These are phyloP conservation scores for Apodemia duryi DNA, from an alignment of 2,888 invertebrate genomes.

Conservation along the genomic window DNA sequence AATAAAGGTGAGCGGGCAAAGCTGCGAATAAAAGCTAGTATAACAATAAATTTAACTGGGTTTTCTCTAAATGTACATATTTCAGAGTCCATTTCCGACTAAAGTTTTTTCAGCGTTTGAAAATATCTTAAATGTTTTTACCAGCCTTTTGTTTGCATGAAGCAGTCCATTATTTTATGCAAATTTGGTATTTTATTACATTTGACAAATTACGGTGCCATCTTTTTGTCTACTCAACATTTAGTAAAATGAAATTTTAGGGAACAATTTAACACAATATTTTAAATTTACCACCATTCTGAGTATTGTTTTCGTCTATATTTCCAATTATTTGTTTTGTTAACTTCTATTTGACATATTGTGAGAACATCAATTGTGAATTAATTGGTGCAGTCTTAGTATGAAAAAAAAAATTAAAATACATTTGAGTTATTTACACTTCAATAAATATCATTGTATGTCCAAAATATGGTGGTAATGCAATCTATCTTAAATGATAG, in stretches of 20 bases:
- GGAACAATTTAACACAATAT: neutral
- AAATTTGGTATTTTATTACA: neutral
- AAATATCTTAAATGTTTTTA: neutral
- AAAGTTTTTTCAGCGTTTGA: neutral
- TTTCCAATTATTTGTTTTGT: no score
- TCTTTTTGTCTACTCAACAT: neutral
- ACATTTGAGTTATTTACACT: no score
- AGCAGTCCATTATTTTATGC: slow-evolving; percentile 1
- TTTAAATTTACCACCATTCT: neutral
- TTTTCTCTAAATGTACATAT: neutral
- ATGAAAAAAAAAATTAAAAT: no score
- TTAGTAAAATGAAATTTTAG: neutral
- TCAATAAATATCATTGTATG: no score
- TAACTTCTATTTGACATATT: no score
- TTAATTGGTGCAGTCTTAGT: no score
- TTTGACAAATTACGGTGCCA: neutral
- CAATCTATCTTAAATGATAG: no score
- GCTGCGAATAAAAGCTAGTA: no score
- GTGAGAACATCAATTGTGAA: no score
- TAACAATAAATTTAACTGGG: neutral
- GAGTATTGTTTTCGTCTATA: neutral
- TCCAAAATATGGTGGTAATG: no score
- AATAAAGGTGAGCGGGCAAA: no score
- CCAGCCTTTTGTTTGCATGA: neutral
- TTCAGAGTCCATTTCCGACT: neutral